Evolutionary conservation across 2,113 vertebrate species (phyloP).

Genomic region (Lamprologus callipterus): DNA sequence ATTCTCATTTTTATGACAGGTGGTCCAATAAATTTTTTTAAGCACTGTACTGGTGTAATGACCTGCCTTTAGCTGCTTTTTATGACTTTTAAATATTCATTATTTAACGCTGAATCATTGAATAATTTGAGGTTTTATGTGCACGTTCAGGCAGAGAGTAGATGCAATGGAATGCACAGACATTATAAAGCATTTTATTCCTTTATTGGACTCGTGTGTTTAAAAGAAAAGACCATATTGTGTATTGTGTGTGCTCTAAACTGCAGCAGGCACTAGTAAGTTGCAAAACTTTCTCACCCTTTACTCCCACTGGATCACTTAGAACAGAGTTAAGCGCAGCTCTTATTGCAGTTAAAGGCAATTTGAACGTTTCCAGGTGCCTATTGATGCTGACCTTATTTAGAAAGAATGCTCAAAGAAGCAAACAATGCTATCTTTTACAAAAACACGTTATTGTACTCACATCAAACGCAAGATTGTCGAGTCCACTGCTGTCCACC

Average conservation of each 20-base stretch:
- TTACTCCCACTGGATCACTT: not conserved
- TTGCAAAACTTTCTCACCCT: not conserved
- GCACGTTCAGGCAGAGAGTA: not conserved
- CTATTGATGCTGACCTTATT: not conserved
- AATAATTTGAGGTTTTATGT: not conserved
- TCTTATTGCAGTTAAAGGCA: not conserved
- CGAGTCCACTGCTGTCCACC: not conserved
- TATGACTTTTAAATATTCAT: not conserved
- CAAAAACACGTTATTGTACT: not conserved
- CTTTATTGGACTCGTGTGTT: not conserved
- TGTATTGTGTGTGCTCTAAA: not conserved
- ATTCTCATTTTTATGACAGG: not conserved
- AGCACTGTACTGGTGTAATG: not conserved
- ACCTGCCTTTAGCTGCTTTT: not conserved
- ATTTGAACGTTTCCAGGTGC: not conserved
- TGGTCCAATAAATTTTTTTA: accelerated
- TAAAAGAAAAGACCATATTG: not conserved
- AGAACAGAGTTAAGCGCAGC: not conserved
- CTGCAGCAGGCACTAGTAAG: not conserved
- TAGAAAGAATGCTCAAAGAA: not conserved
- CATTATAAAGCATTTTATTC: not conserved
- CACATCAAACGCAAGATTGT: slow-evolving; percentile 29
- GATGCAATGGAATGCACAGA: not conserved
- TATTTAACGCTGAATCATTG: accelerated
- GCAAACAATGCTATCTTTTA: not conserved